A percentile compares a stretch with the other conserved stretches of the same genome.
These are phyloP conservation scores for Sebastes nivosus DNA, from an alignment of 2,797 vertebrate genomes.

Conservation along the genomic window DNA sequence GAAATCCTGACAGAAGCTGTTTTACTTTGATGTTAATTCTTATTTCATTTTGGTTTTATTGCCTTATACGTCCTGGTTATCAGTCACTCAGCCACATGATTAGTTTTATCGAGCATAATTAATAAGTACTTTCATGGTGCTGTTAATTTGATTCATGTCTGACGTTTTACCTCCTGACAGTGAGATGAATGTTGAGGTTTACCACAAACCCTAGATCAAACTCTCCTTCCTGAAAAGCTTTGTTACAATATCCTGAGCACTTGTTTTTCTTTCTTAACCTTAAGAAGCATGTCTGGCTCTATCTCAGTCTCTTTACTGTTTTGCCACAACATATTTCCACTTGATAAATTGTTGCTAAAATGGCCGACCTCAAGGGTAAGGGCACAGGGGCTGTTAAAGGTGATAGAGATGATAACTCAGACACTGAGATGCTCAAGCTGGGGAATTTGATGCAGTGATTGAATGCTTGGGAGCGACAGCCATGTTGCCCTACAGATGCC, in stretches of 20 bases:
- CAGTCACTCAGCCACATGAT: conserved; percentile 20
- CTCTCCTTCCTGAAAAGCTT: not conserved
- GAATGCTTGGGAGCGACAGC: not conserved
- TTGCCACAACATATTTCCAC: not conserved
- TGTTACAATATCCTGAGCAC: not conserved
- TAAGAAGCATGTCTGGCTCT: not conserved
- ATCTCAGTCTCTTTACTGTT: not conserved
- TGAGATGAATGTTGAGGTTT: not conserved
- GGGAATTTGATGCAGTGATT: not conserved
- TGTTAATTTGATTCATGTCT: conserved; percentile 6
- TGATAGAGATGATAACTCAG: conserved; percentile 4
- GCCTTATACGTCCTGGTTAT: conserved; percentile 13
- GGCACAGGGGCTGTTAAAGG: not conserved
- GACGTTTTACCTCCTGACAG: conserved; percentile 3
- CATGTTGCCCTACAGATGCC: not conserved
- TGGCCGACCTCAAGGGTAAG: not conserved
- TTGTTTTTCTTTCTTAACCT: not conserved
- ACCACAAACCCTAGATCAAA: not conserved
- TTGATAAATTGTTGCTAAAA: conserved; percentile 2
- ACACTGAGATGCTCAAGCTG: not conserved
- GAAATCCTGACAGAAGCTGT: conserved; percentile 18
- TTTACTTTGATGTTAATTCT: conserved; percentile 21
- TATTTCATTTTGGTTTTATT: conserved; percentile 27
- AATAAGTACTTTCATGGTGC: not conserved
- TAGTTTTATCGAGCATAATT: conserved; percentile 27